phyloP scores from a whole-genome alignment of 2,888 invertebrate genomes.

The Acrocera orbiculus region DNA sequence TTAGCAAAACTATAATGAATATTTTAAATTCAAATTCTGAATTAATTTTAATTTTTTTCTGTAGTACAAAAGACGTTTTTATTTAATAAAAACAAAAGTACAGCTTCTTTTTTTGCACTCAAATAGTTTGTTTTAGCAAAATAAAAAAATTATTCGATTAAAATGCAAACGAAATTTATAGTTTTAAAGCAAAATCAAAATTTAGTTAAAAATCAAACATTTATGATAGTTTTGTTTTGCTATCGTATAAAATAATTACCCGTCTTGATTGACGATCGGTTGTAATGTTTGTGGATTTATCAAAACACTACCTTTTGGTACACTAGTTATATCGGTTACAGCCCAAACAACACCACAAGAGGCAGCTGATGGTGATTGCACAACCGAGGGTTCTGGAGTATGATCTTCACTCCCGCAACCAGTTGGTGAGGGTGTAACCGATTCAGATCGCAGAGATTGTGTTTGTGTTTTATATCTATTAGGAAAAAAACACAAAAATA shows the following conservation, averaged over 20 bases:
- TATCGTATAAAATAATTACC: slow-evolving; percentile 26
- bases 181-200: too few relatives aligned
- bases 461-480: slow-evolving; percentile 32
- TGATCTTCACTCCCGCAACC: slow-evolving; percentile 35
- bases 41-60: too few relatives aligned
- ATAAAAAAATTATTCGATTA: too few relatives aligned
- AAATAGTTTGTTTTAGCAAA: too few relatives aligned
- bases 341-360: slow-evolving; percentile 56
- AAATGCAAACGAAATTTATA: too few relatives aligned
- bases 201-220: too few relatives aligned
- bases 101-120: too few relatives aligned
- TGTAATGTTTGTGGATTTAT: slow-evolving; percentile 54
- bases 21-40: too few relatives aligned
- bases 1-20: too few relatives aligned
- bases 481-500: slow-evolving; percentile 9
- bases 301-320: slow-evolving; percentile 73
- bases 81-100: too few relatives aligned
- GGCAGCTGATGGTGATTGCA: slow-evolving; percentile 17
- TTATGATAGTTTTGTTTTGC: slow-evolving; percentile 15
- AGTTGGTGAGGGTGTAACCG: slow-evolving; percentile 61
- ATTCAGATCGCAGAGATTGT: slow-evolving; percentile 41
- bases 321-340: slow-evolving; percentile 66
- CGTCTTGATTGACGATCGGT: slow-evolving; percentile 33
- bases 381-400: slow-evolving; percentile 25
- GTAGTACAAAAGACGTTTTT: too few relatives aligned